Conservation (phyloP, 2,797 vertebrate species). For the Dendrocincla fuliginosa region DNA sequence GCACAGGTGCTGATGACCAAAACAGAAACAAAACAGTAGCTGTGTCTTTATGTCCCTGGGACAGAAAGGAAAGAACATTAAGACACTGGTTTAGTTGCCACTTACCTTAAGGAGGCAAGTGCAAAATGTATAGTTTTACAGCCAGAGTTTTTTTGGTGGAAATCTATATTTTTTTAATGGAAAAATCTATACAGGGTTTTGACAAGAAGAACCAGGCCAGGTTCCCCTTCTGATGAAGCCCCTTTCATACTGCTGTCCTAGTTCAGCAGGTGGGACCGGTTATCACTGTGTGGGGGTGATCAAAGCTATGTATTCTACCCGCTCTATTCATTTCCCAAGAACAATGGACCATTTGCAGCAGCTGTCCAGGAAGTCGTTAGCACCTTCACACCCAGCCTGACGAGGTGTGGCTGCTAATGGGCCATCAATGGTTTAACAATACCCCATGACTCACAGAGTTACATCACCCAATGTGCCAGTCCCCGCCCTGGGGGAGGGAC, state of each 20-base stretch:
- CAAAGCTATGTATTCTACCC: no score
- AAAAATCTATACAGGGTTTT: neutral
- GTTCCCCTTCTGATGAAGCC: neutral
- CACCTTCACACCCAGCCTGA: no score
- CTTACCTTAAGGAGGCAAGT: neutral
- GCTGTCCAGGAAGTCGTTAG: no score
- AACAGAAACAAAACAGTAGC: neutral
- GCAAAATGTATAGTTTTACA: neutral
- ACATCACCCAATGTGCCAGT: no score
- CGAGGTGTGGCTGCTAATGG: no score
- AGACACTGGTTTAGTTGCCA: neutral
- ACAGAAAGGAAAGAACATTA: neutral
- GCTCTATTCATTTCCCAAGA: no score
- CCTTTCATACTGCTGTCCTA: neutral
- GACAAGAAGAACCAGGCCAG: neutral
- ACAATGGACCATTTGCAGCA: no score
- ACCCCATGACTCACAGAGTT: no score
- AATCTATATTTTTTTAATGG: neutral
- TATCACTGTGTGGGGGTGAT: no score
- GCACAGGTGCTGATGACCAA: neutral
- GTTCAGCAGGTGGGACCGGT: no score
- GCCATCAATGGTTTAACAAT: no score
- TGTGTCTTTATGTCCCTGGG: neutral
- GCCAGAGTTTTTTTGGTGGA: neutral
- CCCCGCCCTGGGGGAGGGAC: no score